Percentiles rank a stretch among this genome's conserved stretches.
These are phyloP conservation scores for Cacatua alba DNA, from an alignment of 2,113 vertebrate genomes.

Conservation along the genomic window DNA sequence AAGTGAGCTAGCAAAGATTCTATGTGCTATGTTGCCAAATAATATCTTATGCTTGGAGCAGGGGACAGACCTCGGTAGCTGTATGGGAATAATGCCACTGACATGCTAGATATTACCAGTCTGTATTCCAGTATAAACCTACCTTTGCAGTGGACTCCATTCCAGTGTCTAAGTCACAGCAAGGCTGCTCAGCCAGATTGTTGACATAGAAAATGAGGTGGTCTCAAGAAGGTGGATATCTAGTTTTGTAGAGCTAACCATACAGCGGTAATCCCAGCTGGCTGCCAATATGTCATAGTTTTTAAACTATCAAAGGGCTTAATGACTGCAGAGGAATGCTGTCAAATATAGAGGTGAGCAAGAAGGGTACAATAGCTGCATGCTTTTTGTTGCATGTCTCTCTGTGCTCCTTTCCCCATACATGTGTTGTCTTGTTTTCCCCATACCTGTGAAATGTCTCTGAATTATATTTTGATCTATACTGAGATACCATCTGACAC, in stretches of 20 bases:
- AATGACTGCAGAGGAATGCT: not conserved
- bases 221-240: not conserved
- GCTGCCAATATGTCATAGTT: not conserved
- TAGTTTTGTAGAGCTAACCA: not conserved
- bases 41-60: not conserved
- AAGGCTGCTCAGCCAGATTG: not conserved
- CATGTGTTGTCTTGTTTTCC: not conserved
- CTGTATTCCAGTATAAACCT: not conserved
- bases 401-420: not conserved
- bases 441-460: not conserved
- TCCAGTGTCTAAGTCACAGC: not conserved
- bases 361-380: not conserved
- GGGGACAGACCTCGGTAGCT: not conserved
- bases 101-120: fast-evolving
- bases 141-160: fast-evolving
- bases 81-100: not conserved
- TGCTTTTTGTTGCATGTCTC: not conserved
- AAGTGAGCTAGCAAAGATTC: not conserved
- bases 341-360: not conserved
- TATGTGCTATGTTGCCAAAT: fast-evolving
- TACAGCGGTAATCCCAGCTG: not conserved
- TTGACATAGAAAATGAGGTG: no score
- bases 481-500: not conserved
- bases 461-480: not conserved
- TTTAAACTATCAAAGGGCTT: not conserved